Evolutionary conservation across 2,888 invertebrate genomes (phyloP).

Genomic region (Drosophila subquinaria): DNA sequence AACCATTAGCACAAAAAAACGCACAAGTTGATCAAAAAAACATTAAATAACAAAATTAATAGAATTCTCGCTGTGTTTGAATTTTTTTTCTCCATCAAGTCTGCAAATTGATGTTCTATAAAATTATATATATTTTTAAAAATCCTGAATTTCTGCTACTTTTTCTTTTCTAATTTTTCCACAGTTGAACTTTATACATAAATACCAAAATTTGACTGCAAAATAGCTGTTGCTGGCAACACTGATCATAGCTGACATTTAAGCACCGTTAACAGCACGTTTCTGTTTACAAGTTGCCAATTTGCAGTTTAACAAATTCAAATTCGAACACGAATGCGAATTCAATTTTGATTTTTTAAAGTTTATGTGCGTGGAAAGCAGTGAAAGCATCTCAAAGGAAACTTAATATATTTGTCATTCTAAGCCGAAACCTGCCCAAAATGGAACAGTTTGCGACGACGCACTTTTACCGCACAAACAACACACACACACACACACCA

Average conservation of each 20-base stretch:
- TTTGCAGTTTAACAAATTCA: conserved; percentile 14
- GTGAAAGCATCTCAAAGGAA: conserved; percentile 61
- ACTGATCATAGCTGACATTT: conserved; percentile 24
- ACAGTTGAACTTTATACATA: too few relatives aligned
- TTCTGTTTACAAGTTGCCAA: conserved; percentile 45
- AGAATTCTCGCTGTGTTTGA: too few relatives aligned
- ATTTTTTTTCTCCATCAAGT: too few relatives aligned
- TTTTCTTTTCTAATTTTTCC: too few relatives aligned
- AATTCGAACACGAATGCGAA: conserved; percentile 14
- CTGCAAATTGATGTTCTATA: too few relatives aligned
- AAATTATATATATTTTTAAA: too few relatives aligned
- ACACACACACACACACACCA: conserved; percentile 30
- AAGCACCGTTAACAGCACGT: conserved; percentile 59
- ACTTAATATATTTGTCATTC: conserved; percentile 34
- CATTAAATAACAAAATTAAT: too few relatives aligned
- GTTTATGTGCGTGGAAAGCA: conserved; percentile 26
- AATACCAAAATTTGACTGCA: background rate
- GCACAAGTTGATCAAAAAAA: too few relatives aligned
- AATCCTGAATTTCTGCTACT: too few relatives aligned
- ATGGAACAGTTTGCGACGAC: conserved; percentile 55
- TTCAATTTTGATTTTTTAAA: conserved; percentile 16
- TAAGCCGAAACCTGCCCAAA: conserved; percentile 51
- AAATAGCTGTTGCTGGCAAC: background rate
- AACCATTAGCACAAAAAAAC: too few relatives aligned
- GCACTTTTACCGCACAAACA: conserved; percentile 62